These are phyloP conservation scores for Chaitophorus viminalis DNA, from an alignment of 2,888 invertebrate genomes.

Conservation along the genomic window DNA sequence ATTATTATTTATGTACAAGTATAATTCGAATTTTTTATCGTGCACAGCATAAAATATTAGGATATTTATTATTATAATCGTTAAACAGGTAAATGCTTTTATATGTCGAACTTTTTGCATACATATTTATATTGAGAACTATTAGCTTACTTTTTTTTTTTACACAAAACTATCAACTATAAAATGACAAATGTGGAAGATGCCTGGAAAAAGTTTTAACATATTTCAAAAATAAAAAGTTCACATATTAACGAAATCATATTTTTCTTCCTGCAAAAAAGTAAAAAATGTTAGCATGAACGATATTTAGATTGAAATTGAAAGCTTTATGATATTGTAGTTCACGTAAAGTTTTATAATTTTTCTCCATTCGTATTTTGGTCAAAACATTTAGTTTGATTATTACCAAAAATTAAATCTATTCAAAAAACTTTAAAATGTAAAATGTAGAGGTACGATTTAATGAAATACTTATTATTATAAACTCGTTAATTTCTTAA, in stretches of 20 bases:
- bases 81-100: conserved; percentile 25
- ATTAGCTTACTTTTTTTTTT: conserved; percentile 31
- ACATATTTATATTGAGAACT: conserved; percentile 31
- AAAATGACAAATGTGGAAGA: conserved; percentile 31
- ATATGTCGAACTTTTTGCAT: conserved; percentile 7
- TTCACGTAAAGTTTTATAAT: background rate
- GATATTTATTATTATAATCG: background rate
- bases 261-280: background rate
- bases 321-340: background rate
- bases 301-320: conserved; percentile 16
- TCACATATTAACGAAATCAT: conserved; percentile 41
- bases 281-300: background rate
- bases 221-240: conserved; percentile 19
- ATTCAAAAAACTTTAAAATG: too few relatives aligned
- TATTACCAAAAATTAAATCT: too few relatives aligned
- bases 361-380: too few relatives aligned
- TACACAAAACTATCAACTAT: conserved; percentile 7
- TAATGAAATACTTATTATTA: too few relatives aligned
- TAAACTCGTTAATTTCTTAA: too few relatives aligned
- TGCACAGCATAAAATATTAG: background rate
- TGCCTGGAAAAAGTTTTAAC: conserved; percentile 36
- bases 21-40: background rate
- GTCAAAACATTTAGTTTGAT: too few relatives aligned
- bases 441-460: too few relatives aligned
- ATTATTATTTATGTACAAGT: too few relatives aligned